phyloP scores from a whole-genome alignment of 2,888 invertebrate genomes.

The Conus canariensis region DNA sequence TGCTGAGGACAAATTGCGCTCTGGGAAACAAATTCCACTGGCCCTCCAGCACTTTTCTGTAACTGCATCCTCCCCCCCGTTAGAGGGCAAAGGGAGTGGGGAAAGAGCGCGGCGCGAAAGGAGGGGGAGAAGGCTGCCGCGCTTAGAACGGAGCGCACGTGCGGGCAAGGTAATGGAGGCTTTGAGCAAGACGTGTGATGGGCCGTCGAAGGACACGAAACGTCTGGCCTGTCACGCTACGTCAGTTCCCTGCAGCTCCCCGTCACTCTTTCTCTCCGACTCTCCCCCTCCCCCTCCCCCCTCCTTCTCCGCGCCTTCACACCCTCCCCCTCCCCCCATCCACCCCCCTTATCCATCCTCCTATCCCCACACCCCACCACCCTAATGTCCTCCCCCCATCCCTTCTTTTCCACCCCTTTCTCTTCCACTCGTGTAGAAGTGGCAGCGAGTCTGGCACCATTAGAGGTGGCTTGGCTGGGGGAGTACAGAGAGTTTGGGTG shows the following conservation, averaged over 20 bases:
- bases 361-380: neutral
- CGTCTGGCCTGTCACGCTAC: slow-evolving; percentile 40
- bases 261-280: neutral
- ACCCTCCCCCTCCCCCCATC: neutral
- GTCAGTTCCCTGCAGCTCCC: slow-evolving; percentile 4
- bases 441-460: too few relatives aligned
- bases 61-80: neutral
- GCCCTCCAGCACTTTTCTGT: slow-evolving; percentile 33
- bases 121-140: too few relatives aligned
- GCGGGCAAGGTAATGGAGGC: slow-evolving; percentile 12
- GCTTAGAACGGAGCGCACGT: neutral
- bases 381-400: too few relatives aligned
- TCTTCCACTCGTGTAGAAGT: too few relatives aligned
- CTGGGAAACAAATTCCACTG: slow-evolving; percentile 32
- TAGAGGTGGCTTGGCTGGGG: too few relatives aligned
- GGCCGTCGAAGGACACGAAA: slow-evolving; percentile 32
- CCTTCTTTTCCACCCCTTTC: too few relatives aligned
- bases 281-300: neutral
- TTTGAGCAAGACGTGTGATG: slow-evolving; percentile 27
- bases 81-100: neutral
- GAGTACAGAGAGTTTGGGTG: too few relatives aligned
- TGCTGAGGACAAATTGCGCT: slow-evolving; percentile 36
- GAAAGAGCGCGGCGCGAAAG: neutral
- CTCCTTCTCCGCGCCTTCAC: neutral
- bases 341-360: too few relatives aligned